phyloP scores from a whole-genome alignment of 2,113 vertebrate species.

The Sinocyclocheilus anophthalmus region DNA sequence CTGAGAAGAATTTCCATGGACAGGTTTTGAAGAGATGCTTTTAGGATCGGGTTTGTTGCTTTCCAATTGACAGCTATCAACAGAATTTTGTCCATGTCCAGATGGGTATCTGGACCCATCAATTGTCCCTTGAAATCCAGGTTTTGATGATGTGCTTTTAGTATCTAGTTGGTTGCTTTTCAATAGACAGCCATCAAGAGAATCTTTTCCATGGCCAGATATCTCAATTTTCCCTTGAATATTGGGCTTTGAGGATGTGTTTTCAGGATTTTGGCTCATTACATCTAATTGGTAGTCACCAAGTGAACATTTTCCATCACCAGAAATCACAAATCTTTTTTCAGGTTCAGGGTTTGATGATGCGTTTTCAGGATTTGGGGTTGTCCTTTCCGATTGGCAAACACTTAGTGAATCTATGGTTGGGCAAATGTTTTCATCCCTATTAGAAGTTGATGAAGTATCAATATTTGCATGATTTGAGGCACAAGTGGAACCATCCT shows the following conservation, averaged over 20 bases:
- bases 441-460: neutral
- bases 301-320: neutral
- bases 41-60: neutral
- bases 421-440: neutral
- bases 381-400: neutral
- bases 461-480: constrained; percentile 15
- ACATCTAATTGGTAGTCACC: neutral
- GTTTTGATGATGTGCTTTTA: neutral
- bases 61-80: neutral
- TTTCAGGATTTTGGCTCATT: neutral
- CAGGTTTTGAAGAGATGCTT: neutral
- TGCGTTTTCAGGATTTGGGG: constrained; percentile 4
- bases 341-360: constrained; percentile 9
- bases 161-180: neutral
- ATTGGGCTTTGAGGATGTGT: neutral
- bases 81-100: neutral
- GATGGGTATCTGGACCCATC: neutral
- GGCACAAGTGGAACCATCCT: neutral
- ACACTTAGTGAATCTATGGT: neutral
- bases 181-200: neutral
- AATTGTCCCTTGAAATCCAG: neutral
- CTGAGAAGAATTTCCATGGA: neutral
- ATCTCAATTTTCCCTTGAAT: neutral
- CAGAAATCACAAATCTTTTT: neutral
- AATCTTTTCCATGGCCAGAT: neutral